Percentiles rank a stretch among this genome's conserved stretches.
Conservation (phyloP, 2,113 vertebrate species). For the Cacatua alba region DNA sequence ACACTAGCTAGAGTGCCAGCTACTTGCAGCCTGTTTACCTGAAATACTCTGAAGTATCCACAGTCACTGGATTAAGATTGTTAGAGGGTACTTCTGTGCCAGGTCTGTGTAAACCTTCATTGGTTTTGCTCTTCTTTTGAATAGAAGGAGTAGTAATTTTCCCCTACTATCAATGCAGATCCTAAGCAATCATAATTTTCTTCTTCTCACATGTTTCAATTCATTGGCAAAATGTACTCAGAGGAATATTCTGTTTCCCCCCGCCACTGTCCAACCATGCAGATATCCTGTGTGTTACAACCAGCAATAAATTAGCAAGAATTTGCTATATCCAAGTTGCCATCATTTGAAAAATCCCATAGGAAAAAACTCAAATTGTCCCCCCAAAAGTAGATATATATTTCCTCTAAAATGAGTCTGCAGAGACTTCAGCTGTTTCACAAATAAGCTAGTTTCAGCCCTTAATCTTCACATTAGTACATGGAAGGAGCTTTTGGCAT, state of each 20-base stretch:
- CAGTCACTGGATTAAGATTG: background rate
- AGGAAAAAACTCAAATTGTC: background rate
- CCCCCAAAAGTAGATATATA: rapidly evolving
- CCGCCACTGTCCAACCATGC: background rate
- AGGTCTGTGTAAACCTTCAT: background rate
- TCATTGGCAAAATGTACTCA: background rate
- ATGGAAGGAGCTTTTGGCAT: background rate
- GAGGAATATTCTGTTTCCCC: background rate
- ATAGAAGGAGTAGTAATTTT: background rate
- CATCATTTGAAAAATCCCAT: background rate
- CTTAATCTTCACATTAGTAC: background rate
- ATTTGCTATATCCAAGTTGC: background rate
- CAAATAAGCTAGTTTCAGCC: background rate
- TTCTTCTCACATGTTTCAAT: background rate
- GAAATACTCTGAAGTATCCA: background rate
- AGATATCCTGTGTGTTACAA: background rate
- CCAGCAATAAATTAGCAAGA: background rate
- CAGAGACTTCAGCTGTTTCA: background rate
- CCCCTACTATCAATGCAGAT: background rate
- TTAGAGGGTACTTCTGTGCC: background rate
- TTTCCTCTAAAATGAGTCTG: background rate
- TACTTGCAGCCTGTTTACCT: background rate
- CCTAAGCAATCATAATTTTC: background rate
- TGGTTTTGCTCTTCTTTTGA: background rate
- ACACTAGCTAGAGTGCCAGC: background rate